Evolutionary conservation across 2,113 vertebrate species (phyloP).

Genomic region (Rostratula benghalensis): DNA sequence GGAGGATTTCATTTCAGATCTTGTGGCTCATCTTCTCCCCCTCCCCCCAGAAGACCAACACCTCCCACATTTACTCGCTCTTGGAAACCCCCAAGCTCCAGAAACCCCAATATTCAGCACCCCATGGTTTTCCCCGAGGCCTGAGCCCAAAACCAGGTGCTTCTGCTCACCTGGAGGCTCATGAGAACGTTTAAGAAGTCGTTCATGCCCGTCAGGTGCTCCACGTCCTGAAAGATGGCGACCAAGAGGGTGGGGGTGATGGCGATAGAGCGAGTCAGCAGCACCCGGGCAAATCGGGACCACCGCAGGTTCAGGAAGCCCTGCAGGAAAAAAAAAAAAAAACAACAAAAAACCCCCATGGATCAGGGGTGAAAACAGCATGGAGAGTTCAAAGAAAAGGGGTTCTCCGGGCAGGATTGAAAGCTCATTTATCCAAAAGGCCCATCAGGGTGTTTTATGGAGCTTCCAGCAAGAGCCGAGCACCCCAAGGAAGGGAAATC

Average conservation of each 20-base stretch:
- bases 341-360: too few relatives aligned
- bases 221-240: slow-evolving; percentile 88
- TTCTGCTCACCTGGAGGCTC: slow-evolving; percentile 87
- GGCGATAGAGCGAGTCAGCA: slow-evolving; percentile 90
- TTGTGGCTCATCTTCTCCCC: neutral
- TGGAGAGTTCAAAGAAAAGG: too few relatives aligned
- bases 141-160: fast-evolving
- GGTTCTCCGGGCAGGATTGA: neutral
- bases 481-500: neutral
- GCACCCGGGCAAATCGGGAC: slow-evolving; percentile 90
- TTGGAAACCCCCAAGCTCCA: neutral
- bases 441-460: neutral
- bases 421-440: neutral
- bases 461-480: neutral
- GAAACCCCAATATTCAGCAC: neutral
- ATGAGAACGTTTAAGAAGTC: slow-evolving; percentile 94
- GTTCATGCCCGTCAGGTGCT: slow-evolving; percentile 91
- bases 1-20: neutral
- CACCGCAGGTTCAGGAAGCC: slow-evolving; percentile 94
- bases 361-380: too few relatives aligned
- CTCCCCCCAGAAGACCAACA: neutral
- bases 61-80: neutral
- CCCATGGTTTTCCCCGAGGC: fast-evolving
- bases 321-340: slow-evolving; percentile 61
- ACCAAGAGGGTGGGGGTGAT: slow-evolving; percentile 89